A percentile compares a stretch with the other conserved stretches of the same genome.
Conservation (phyloP, 2,113 vertebrate species). For the Protomyctophum bolini region DNA sequence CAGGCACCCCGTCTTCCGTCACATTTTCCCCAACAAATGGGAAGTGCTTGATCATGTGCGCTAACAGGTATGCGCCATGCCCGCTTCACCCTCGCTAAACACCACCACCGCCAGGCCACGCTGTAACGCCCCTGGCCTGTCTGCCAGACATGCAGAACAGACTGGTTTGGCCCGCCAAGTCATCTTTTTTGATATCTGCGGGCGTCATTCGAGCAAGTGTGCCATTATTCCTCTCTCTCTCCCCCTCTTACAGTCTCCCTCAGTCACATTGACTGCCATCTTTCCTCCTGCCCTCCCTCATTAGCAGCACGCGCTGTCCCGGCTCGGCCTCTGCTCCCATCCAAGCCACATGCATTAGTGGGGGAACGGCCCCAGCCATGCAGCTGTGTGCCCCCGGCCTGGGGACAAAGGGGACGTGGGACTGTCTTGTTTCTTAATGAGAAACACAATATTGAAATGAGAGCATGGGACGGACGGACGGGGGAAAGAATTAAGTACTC, state of each 20-base stretch:
- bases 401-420: constrained; percentile 48
- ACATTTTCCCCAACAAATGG: constrained; percentile 12
- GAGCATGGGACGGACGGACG: constrained; percentile 36
- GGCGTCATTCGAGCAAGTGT: constrained; percentile 28
- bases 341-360: constrained; percentile 36
- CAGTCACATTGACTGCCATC: constrained; percentile 22
- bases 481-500: constrained; percentile 67
- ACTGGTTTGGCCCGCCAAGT: constrained; percentile 25
- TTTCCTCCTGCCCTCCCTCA: constrained; percentile 37
- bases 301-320: constrained; percentile 25
- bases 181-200: constrained; percentile 12
- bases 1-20: constrained; percentile 10
- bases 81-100: constrained; percentile 34
- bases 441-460: constrained; percentile 66
- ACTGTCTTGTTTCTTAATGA: constrained; percentile 57
- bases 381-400: constrained; percentile 32
- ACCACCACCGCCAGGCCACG: constrained; percentile 2
- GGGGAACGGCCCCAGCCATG: constrained; percentile 5
- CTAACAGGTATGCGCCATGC: constrained; percentile 26
- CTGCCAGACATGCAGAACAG: constrained; percentile 51
- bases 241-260: constrained; percentile 15
- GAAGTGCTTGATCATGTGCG: constrained; percentile 20
- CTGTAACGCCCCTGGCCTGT: neutral
- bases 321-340: neutral
- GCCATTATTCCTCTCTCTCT: constrained; percentile 16